These are phyloP conservation scores for Notiomystis cincta DNA, from an alignment of 2,113 vertebrate genomes.

Conservation along the genomic window DNA sequence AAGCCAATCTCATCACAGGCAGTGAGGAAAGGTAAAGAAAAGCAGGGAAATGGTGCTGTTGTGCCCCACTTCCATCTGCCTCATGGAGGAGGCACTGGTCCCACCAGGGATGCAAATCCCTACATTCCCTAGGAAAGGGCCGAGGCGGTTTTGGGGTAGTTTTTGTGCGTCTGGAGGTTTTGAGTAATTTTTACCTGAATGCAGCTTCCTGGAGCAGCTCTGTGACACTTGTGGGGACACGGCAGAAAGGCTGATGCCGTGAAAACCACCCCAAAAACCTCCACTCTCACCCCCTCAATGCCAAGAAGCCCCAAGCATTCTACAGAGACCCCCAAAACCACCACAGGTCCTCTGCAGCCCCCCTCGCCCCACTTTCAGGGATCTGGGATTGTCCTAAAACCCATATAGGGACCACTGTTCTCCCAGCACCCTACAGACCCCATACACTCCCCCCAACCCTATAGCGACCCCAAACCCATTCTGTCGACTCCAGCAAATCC, in stretches of 20 bases:
- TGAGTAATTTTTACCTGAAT: background rate
- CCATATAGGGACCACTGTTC: no score
- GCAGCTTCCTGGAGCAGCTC: fast-evolving
- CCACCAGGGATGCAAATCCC: background rate
- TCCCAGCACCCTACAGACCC: background rate
- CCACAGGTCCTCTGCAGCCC: no score
- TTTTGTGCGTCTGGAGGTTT: background rate
- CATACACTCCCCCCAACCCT: no score
- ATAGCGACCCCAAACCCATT: background rate
- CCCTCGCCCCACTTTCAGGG: fast-evolving
- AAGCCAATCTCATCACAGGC: background rate
- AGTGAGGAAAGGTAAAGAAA: background rate
- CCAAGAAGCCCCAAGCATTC: background rate
- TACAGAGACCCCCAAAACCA: background rate
- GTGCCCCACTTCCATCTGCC: no score
- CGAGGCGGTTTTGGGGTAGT: background rate
- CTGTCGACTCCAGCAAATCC: no score
- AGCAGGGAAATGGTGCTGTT: fast-evolving
- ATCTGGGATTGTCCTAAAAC: background rate
- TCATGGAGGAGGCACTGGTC: background rate
- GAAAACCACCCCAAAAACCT: background rate
- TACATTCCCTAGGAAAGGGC: background rate
- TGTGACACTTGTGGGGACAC: fast-evolving
- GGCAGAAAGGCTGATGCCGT: background rate
- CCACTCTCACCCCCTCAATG: no score